A percentile compares a stretch with the other conserved stretches of the same genome.
Evolutionary conservation across 2,888 invertebrate genomes (phyloP).

Genomic region (Zygogramma bicolorata): DNA sequence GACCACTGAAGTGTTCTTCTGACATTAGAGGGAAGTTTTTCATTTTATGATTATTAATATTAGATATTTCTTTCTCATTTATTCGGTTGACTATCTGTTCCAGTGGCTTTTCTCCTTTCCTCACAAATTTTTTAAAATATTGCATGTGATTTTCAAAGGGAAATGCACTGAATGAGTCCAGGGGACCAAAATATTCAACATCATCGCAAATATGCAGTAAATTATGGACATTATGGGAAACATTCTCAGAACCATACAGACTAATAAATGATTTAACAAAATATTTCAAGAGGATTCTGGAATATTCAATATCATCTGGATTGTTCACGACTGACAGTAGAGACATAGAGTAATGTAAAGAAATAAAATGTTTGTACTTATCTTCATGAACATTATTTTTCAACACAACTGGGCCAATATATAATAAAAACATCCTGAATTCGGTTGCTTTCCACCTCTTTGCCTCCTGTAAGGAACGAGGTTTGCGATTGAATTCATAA

Average conservation of each 20-base stretch:
- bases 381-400: constrained; percentile 10
- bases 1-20: constrained; percentile 22
- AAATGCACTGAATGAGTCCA: no score
- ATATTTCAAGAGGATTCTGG: constrained; percentile 13
- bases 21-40: constrained; percentile 10
- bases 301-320: constrained; percentile 19
- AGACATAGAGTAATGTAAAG: constrained; percentile 13
- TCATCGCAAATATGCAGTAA: no score
- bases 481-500: constrained; percentile 22
- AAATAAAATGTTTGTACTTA: constrained; percentile 17
- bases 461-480: constrained; percentile 21
- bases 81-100: constrained; percentile 20
- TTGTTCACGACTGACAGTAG: constrained; percentile 10
- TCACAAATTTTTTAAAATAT: no score
- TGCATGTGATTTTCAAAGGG: no score
- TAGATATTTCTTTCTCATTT: no score
- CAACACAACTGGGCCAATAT: constrained; percentile 36
- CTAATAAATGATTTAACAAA: constrained; percentile 16
- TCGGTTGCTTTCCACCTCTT: constrained; percentile 29
- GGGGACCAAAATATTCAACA: no score
- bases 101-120: constrained; percentile 19
- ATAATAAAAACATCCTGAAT: constrained; percentile 25
- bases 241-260: no score
- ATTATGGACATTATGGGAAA: no score
- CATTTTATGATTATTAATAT: constrained; percentile 9